Base-by-base conservation (phyloP, 1,140 invertebrate genomes). In the Penaeus indicus region DNA sequence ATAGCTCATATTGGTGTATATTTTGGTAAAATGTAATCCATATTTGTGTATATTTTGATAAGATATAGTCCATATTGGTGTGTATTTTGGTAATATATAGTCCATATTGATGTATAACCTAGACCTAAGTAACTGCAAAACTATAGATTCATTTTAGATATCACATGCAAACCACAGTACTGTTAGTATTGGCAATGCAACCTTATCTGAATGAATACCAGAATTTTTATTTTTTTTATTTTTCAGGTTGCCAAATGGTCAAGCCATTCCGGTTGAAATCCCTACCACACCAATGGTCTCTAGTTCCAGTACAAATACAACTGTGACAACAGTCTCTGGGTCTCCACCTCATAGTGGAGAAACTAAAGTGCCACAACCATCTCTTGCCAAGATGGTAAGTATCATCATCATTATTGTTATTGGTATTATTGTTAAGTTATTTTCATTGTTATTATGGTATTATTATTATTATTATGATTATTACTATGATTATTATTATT, bases 231-330 rank as follows among this genome's bases (percentile, higher is more conserved):
- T 11, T 19, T 7, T 11, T n/a, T n/a, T n/a, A n/a, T n/a, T n/a
- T 62, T 60, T 42, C 63, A 89, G 90, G 67, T 83, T 90, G 60
- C 90, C 90, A 21, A 89, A 90, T 80, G 90, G 90, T 25, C 90
- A 90, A 84, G 84, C 90, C 5, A 90, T 90, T 32, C 90, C 90
- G n/a, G 90, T 90, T 18, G 90, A 90, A 63, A 90, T 90, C 75
- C 90, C 90, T 38, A 88, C 90, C 54, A 90, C 90, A 67, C 90
- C 90, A 18, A 80, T 90, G 16, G 90, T 90, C 19, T 90, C 90
- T 13, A 86, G 87, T 21, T 62, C 80, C 60, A 47, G 21, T 67
- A 25, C 75, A 62, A 80, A 13, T 27, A 64, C 38, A 22, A 86
- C 85, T 42, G 67, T 80, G n/a, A 27, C 84, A 4, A 77, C 89